phyloP scores from a whole-genome alignment of 2,888 invertebrate species.

The Aplocera efformata region DNA sequence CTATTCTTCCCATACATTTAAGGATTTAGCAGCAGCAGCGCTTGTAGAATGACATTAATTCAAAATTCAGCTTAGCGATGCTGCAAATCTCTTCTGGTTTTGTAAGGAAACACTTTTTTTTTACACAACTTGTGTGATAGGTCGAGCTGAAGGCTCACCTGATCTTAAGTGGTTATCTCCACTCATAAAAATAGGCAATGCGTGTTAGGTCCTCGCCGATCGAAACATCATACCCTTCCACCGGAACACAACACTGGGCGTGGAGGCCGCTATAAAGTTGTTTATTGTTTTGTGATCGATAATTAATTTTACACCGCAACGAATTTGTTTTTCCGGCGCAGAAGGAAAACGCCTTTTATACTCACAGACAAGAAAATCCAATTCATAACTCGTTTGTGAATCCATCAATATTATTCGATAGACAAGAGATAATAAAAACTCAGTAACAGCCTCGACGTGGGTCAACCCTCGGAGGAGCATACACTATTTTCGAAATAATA shows the following conservation, averaged over 20 bases:
- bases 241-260: no score
- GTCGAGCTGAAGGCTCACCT: no score
- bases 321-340: conserved; percentile 9
- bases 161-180: no score
- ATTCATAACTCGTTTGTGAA: conserved; percentile 39
- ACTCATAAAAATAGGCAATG: no score
- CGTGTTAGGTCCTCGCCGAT: no score
- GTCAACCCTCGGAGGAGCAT: conserved; percentile 32
- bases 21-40: conserved; percentile 23
- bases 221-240: no score
- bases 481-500: conserved; percentile 21
- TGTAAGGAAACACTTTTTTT: not conserved
- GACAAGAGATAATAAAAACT: conserved; percentile 36
- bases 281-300: no score
- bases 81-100: not conserved
- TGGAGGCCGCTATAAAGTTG: no score
- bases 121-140: no score
- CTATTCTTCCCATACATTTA: conserved; percentile 30
- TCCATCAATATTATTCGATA: conserved; percentile 42
- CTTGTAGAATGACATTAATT: conserved; percentile 24
- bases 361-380: conserved; percentile 31
- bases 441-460: conserved; percentile 27
- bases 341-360: conserved; percentile 20
- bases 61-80: conserved; percentile 15
- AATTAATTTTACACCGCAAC: conserved; percentile 11